Conservation (phyloP, 2,113 vertebrate species). For the Piaya cayana region DNA sequence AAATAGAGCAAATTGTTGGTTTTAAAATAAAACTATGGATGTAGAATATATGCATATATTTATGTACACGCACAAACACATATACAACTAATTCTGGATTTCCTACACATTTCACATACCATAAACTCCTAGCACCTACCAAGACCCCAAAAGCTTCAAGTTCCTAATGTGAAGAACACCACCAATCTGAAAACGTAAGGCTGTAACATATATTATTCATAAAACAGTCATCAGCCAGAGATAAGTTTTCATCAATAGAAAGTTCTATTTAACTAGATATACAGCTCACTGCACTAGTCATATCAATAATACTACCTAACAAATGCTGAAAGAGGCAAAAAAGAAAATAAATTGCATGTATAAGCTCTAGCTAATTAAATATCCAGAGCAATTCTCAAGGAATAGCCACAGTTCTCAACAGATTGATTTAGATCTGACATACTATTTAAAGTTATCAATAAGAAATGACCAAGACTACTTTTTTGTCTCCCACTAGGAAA, state of each 20-base stretch:
- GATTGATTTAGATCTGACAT: slow-evolving; percentile 33
- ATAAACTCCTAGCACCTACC: background rate
- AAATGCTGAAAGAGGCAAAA: slow-evolving; percentile 44
- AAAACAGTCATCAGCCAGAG: slow-evolving; percentile 32
- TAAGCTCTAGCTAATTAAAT: slow-evolving; percentile 47
- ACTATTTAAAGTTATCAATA: slow-evolving; percentile 50
- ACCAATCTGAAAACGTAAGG: background rate
- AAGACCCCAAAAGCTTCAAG: background rate
- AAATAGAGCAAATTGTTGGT: background rate
- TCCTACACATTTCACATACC: background rate
- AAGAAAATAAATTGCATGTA: background rate
- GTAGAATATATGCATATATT: background rate
- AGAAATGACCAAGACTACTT: background rate
- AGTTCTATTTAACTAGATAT: background rate
- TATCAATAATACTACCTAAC: slow-evolving; percentile 10
- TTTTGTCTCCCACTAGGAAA: background rate
- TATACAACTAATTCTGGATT: background rate
- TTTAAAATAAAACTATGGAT: slow-evolving; percentile 14
- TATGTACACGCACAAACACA: background rate
- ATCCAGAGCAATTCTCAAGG: slow-evolving; percentile 1
- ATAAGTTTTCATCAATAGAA: slow-evolving; percentile 34
- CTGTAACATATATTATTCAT: slow-evolving; percentile 54
- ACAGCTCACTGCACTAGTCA: background rate
- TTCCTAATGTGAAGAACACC: slow-evolving; percentile 29
- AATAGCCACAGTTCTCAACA: background rate